Conservation (phyloP, 2,888 invertebrate species). For the Polyommatus icarus region DNA sequence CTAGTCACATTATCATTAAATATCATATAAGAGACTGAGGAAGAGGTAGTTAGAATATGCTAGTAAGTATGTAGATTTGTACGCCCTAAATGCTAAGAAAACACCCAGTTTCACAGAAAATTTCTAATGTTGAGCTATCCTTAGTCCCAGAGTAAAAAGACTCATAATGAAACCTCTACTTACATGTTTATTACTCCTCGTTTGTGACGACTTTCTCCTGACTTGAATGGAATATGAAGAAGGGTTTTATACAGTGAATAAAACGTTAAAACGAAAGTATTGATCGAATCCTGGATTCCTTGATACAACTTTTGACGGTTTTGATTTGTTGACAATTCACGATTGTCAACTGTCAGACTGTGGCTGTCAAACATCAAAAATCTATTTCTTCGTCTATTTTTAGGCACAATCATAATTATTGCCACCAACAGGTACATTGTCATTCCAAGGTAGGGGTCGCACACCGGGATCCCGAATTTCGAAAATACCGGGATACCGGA, state of each 20-base stretch:
- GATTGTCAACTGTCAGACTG: slow-evolving; percentile 8
- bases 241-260: neutral
- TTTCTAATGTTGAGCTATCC: neutral
- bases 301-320: neutral
- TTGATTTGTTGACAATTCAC: slow-evolving; percentile 4
- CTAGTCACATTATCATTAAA: neutral
- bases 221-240: neutral
- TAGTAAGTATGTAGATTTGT: neutral
- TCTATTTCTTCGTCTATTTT: neutral
- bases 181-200: neutral
- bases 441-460: no score
- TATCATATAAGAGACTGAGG: neutral
- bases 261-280: neutral
- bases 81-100: slow-evolving; percentile 5
- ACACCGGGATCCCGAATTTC: no score
- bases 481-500: no score
- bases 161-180: neutral
- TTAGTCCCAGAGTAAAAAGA: neutral
- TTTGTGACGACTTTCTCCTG: neutral
- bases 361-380: neutral
- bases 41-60: neutral
- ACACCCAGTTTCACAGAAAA: neutral
- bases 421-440: neutral
- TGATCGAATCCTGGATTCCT: slow-evolving; percentile 9
- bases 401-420: neutral